Conservation (phyloP, 2,113 vertebrate species). For the Leptosomus discolor region DNA sequence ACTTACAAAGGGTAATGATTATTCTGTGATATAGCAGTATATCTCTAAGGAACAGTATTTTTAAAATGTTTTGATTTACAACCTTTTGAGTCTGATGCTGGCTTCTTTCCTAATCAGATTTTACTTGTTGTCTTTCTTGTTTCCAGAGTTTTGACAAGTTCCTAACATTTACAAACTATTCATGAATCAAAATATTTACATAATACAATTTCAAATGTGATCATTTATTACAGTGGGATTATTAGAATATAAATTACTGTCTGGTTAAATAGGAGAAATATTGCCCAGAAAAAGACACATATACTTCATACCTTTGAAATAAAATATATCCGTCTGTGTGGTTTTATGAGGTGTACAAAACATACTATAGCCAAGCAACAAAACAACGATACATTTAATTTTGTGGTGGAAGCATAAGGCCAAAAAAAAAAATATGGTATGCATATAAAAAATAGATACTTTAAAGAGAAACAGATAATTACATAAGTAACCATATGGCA, state of each 20-base stretch:
- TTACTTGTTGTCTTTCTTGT: neutral
- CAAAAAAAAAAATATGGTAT: neutral
- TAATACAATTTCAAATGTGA: neutral
- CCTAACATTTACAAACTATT: neutral
- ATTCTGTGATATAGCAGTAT: neutral
- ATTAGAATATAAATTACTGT: neutral
- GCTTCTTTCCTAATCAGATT: neutral
- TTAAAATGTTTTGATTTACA: neutral
- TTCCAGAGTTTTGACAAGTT: neutral
- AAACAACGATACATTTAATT: neutral
- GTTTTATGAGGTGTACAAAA: neutral
- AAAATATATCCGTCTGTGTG: neutral
- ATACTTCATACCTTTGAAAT: neutral
- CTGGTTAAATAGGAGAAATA: neutral
- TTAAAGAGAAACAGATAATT: neutral
- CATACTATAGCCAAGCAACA: neutral
- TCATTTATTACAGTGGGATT: neutral
- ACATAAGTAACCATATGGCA: neutral
- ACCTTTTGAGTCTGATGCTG: neutral
- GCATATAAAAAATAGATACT: neutral
- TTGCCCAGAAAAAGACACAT: neutral
- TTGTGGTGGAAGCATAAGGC: neutral
- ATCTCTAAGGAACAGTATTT: neutral
- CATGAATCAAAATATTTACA: neutral
- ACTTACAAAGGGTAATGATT: neutral